Evolutionary conservation across 1,140 invertebrate genomes (phyloP).

Genomic region (Rhysida immarginata): DNA sequence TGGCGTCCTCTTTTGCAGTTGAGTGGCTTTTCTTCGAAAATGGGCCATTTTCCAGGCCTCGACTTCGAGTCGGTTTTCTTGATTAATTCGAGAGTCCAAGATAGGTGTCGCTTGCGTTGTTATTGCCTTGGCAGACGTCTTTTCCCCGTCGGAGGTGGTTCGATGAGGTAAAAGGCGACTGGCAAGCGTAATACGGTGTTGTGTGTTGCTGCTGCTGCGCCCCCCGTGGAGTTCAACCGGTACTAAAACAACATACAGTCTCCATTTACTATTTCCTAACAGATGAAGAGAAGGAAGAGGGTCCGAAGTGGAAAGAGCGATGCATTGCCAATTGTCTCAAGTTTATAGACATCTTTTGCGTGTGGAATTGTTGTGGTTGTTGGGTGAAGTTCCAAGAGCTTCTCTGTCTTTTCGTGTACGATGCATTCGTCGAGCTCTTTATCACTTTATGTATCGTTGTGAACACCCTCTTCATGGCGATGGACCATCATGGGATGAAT

Average conservation of each 20-base stretch:
- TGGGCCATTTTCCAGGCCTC: too few relatives aligned
- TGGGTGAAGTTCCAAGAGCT: constrained; percentile 83
- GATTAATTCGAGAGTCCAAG: too few relatives aligned
- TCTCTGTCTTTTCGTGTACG: constrained; percentile 82
- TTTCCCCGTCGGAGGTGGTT: too few relatives aligned
- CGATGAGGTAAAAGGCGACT: too few relatives aligned
- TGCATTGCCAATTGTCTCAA: constrained; percentile 53
- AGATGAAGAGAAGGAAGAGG: constrained; percentile 71
- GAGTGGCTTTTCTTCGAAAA: too few relatives aligned
- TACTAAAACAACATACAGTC: constrained; percentile 59
- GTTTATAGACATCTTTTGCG: constrained; percentile 81
- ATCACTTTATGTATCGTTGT: constrained; percentile 96
- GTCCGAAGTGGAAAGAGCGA: constrained; percentile 72
- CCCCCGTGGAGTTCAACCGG: constrained; percentile 29
- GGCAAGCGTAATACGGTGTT: background rate
- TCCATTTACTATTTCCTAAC: constrained; percentile 85
- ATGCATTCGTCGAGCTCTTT: constrained; percentile 95
- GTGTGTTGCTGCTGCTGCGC: background rate
- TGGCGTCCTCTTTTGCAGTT: too few relatives aligned
- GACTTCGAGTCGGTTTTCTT: too few relatives aligned
- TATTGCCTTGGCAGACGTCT: too few relatives aligned
- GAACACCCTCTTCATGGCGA: constrained; percentile 94
- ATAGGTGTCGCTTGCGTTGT: too few relatives aligned
- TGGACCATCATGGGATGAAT: constrained; percentile 86
- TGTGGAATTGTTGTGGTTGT: constrained; percentile 88